A percentile compares a stretch with the other conserved stretches of the same genome.
Evolutionary conservation across 1,140 invertebrate genomes (phyloP).

Genomic region (Aporrectodea caliginosa): DNA sequence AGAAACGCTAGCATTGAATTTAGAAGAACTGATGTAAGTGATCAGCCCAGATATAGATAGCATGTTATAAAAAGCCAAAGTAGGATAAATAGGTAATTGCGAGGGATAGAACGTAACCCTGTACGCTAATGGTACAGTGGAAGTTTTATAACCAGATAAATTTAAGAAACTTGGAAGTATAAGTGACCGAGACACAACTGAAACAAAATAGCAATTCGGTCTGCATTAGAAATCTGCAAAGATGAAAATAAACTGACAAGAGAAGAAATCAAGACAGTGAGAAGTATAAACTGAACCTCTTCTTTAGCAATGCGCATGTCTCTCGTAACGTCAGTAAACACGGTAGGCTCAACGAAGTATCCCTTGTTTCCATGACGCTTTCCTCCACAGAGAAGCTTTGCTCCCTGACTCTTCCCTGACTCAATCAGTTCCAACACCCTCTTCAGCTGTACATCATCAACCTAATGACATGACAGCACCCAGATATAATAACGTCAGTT

Average conservation of each 20-base stretch:
- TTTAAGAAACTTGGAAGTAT: not conserved
- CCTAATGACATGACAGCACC: too few relatives aligned
- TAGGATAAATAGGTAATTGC: too few relatives aligned
- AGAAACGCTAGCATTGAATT: too few relatives aligned
- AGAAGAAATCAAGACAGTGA: too few relatives aligned
- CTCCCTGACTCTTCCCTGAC: constrained; percentile 78
- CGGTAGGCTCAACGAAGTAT: constrained; percentile 90
- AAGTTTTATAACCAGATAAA: not conserved
- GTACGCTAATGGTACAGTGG: too few relatives aligned
- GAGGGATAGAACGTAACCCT: too few relatives aligned
- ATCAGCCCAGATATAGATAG: too few relatives aligned
- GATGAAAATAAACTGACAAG: not conserved
- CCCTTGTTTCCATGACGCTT: constrained; percentile 67
- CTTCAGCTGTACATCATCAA: constrained; percentile 77
- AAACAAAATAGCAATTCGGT: not conserved
- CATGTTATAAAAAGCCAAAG: too few relatives aligned
- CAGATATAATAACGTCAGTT: too few relatives aligned
- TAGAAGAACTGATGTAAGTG: too few relatives aligned
- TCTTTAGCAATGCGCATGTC: constrained; percentile 87
- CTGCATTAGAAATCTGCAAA: not conserved
- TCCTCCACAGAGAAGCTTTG: constrained; percentile 78
- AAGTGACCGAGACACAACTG: not conserved
- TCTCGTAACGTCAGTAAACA: constrained; percentile 89
- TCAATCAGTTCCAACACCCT: constrained; percentile 77
- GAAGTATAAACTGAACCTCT: constrained; percentile 70